A percentile compares a stretch with the other conserved stretches of the same genome.
phyloP scores from a whole-genome alignment of 2,113 vertebrate genomes.

The Piprites chloris region DNA sequence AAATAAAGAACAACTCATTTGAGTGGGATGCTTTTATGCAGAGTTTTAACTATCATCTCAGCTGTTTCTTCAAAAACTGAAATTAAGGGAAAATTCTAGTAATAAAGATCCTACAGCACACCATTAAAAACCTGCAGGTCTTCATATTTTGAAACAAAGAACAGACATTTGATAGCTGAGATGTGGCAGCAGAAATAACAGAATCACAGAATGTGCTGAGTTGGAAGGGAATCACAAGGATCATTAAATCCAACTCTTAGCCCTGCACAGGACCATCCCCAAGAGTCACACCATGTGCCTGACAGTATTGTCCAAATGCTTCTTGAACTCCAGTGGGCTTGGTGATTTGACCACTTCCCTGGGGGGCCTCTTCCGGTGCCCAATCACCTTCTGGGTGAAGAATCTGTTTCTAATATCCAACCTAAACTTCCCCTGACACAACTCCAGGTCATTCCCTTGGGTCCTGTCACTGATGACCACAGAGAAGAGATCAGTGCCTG shows the following conservation, averaged over 20 bases:
- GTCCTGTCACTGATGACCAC: not conserved
- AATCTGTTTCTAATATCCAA: accelerated
- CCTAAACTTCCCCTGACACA: not conserved
- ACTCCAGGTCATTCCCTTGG: not conserved
- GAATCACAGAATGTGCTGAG: not conserved
- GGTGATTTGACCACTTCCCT: not conserved
- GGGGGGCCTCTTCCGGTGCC: not conserved
- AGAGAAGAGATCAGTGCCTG: not conserved
- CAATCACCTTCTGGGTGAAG: not conserved
- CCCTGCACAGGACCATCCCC: not conserved
- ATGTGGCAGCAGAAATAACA: not conserved
- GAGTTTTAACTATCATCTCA: not conserved
- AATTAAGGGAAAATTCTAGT: not conserved
- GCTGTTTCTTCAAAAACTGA: not conserved
- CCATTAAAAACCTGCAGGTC: not conserved
- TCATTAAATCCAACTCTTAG: not conserved
- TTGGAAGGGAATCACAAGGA: not conserved
- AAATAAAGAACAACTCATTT: not conserved
- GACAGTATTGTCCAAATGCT: not conserved
- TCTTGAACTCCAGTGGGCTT: not conserved
- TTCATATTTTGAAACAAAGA: not conserved
- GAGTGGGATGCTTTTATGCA: not conserved
- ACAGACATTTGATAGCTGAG: not conserved
- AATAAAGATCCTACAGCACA: not conserved
- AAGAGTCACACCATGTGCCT: not conserved